Evolutionary conservation across 2,888 invertebrate species (phyloP), one percentile per base, ranked within the genome.

Genomic region (Malacosoma neustria): DNA sequence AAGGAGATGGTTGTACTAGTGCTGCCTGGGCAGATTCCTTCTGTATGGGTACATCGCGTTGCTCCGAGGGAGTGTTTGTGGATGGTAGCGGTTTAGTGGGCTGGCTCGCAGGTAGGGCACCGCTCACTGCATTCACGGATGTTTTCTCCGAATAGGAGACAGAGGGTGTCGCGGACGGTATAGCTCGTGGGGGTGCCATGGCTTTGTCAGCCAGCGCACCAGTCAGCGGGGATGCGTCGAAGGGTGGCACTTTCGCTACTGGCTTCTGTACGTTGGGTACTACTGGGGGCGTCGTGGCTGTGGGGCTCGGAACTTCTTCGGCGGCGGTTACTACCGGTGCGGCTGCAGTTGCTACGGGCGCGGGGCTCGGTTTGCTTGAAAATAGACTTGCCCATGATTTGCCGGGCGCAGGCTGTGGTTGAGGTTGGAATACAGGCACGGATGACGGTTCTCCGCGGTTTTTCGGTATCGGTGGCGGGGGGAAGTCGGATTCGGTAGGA

Each of bases 301-400:
- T 69, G 1, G 87, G 79, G 36, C 69, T 74, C 0, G 69, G 38
- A 0, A 73, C 76, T 41, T 81, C 81, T 29, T 82, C 79, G 0
- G 56, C 41, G 4, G 64, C 52, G 1, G 60, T 46, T 0, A 62
- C 37, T 1, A 68, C 61, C 0, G 62, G 63, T 0, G 54, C 42
- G 2, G 51, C 43, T 0, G 61, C 51, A 3, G 39, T 32, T 3
- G 49, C 50, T 0, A 58, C 42, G 2, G 60, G 46, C 1, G 53
- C 38, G 13, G 61, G 50, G 13, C 66, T 51, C 0, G 64, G 36
- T 49, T 81, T 81, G 40, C 55, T 86, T 2, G 81, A 87, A 65
- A 92, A 91, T 11, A 92, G 60, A 65, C 91, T 91, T 1, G 91
- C 91, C 92, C 92, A 92, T 0, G 91, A 90, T 35, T 89, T 84